Conservation (phyloP, 64 coral and sea anemone genomes). For the Dendronephthya gigantea region DNA sequence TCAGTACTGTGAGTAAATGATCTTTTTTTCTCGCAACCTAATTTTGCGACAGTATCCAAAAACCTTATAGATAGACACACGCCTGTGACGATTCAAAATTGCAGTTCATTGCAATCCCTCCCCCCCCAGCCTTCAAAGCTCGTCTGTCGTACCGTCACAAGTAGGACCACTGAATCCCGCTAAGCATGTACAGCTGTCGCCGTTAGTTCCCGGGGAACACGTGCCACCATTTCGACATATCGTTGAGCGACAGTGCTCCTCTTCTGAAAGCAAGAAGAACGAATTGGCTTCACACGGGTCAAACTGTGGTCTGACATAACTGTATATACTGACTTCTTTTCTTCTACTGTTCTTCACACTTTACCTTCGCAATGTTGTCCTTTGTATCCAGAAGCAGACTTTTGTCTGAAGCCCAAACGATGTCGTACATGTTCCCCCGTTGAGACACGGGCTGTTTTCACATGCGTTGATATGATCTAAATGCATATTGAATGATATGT, state of each 20-base stretch:
- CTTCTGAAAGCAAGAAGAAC: slow-evolving; percentile 3
- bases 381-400: slow-evolving; percentile 53
- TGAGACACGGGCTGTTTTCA: slow-evolving; percentile 64
- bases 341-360: too few species aligned
- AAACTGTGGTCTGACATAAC: too few species aligned
- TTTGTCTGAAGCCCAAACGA: slow-evolving; percentile 33
- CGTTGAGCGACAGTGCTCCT: slow-evolving; percentile 54
- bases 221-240: slow-evolving; percentile 58
- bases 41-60: too few species aligned
- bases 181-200: slow-evolving; percentile 42
- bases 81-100: not conserved
- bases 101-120: not conserved
- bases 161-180: slow-evolving; percentile 48
- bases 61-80: too few species aligned
- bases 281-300: not conserved
- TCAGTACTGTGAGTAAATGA: too few species aligned
- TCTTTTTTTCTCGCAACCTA: too few species aligned
- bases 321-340: too few species aligned
- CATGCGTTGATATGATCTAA: slow-evolving; percentile 80
- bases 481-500: too few species aligned
- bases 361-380: slow-evolving; percentile 71
- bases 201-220: slow-evolving; percentile 26
- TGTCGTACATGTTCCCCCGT: slow-evolving; percentile 69
- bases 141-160: slow-evolving; percentile 41
- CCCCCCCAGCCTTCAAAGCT: too few species aligned